A percentile compares a stretch with the other conserved stretches of the same genome.
phyloP scores from a whole-genome alignment of 2,888 invertebrate genomes.

The Auanema sp. region DNA sequence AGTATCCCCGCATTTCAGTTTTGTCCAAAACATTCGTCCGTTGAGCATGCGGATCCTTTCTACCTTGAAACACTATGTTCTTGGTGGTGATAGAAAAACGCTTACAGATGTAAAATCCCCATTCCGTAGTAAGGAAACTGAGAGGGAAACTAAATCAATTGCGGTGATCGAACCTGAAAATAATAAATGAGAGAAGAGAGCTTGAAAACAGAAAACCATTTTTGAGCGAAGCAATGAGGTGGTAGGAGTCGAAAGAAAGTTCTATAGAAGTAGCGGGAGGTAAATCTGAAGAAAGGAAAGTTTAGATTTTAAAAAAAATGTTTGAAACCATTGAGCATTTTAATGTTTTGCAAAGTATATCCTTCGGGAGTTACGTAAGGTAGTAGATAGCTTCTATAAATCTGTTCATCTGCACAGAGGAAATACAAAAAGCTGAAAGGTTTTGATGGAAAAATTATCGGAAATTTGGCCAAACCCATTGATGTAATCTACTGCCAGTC shows the following conservation, averaged over 20 bases:
- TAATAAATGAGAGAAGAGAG: too few relatives aligned
- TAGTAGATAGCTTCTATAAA: slow-evolving; percentile 45
- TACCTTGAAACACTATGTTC: slow-evolving; percentile 21
- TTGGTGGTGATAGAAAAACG: too few relatives aligned
- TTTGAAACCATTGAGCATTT: not conserved
- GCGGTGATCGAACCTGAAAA: slow-evolving; percentile 7
- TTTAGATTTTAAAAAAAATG: not conserved
- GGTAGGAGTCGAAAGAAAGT: slow-evolving; percentile 39
- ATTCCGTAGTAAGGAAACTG: not conserved
- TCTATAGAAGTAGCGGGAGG: slow-evolving; percentile 43
- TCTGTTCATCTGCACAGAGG: slow-evolving; percentile 44
- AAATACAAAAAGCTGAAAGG: slow-evolving; percentile 50
- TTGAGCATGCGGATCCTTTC: slow-evolving; percentile 21
- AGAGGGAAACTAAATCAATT: not conserved
- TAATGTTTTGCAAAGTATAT: slow-evolving; percentile 28
- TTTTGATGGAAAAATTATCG: slow-evolving; percentile 4
- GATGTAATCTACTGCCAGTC: slow-evolving; percentile 49
- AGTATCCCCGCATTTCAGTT: slow-evolving; percentile 37
- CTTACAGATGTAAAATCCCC: slow-evolving; percentile 3
- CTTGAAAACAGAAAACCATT: slow-evolving; percentile 37
- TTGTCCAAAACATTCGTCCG: slow-evolving; percentile 33
- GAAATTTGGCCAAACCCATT: slow-evolving; percentile 43
- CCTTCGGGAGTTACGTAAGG: slow-evolving; percentile 38
- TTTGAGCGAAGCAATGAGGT: slow-evolving; percentile 41
- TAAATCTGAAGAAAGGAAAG: slow-evolving; percentile 29